Conservation (phyloP, 2,888 invertebrate species). For the Drosophila silvestris region DNA sequence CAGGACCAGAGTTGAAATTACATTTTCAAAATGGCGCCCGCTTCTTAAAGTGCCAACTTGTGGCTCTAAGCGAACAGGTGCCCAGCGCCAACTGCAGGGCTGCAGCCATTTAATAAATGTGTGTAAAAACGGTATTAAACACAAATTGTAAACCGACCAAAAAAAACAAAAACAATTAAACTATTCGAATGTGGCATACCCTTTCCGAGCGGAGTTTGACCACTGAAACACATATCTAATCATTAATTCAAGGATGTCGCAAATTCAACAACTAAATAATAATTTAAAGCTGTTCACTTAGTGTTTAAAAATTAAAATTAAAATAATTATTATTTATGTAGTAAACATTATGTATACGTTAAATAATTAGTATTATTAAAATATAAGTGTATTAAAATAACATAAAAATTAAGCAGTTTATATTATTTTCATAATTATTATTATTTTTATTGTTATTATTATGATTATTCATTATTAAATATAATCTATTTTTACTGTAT, state of each 20-base stretch:
- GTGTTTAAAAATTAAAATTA: neutral
- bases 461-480: neutral
- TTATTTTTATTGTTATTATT: neutral
- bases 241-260: neutral
- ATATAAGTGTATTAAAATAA: neutral
- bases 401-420: neutral
- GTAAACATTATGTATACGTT: neutral
- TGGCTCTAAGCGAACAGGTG: constrained; percentile 82
- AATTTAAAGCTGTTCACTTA: neutral
- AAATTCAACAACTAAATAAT: neutral
- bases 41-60: constrained; percentile 83
- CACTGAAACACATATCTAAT: fast-evolving
- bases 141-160: neutral
- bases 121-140: neutral
- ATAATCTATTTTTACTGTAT: neutral
- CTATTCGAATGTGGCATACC: neutral
- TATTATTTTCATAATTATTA: too few species aligned
- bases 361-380: too few species aligned
- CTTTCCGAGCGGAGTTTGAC: neutral
- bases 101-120: constrained; percentile 7
- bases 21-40: constrained; percentile 76
- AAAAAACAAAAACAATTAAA: neutral
- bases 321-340: neutral
- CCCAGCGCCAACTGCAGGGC: constrained; percentile 56
- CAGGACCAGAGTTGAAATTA: constrained; percentile 30